phyloP scores from a whole-genome alignment of 2,888 invertebrate genomes.

The Neoascia interrupta region DNA sequence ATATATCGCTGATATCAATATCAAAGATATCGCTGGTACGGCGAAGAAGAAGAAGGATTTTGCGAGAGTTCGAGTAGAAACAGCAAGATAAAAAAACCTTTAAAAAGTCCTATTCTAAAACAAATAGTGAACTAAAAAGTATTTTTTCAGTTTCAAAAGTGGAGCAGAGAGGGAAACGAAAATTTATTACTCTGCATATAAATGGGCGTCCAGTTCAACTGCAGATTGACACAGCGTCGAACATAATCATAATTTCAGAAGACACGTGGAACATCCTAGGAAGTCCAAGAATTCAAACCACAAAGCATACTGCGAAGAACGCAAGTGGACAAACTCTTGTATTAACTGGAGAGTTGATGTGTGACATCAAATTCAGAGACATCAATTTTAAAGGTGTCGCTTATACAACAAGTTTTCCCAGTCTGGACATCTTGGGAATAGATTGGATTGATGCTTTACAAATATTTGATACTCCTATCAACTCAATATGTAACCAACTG shows the following conservation, averaged over 20 bases:
- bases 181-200: too few relatives aligned
- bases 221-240: too few relatives aligned
- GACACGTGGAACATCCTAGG: neutral
- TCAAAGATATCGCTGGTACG: too few relatives aligned
- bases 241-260: neutral
- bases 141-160: too few relatives aligned
- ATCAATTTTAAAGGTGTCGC: neutral
- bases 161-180: too few relatives aligned
- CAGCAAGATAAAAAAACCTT: too few relatives aligned
- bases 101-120: too few relatives aligned
- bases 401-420: neutral
- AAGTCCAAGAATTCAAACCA: neutral
- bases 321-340: neutral
- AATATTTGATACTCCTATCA: neutral
- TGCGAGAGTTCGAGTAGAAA: too few relatives aligned
- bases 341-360: neutral
- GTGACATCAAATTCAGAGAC: neutral
- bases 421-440: neutral
- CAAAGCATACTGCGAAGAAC: neutral
- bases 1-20: too few relatives aligned
- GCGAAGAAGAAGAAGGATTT: too few relatives aligned
- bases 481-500: neutral
- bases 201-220: too few relatives aligned
- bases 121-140: too few relatives aligned
- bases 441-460: neutral